Evolutionary conservation across 2,888 invertebrate species (phyloP), one percentile per base, ranked within the genome.

Genomic region (Caenorhabditis macrosperma): DNA sequence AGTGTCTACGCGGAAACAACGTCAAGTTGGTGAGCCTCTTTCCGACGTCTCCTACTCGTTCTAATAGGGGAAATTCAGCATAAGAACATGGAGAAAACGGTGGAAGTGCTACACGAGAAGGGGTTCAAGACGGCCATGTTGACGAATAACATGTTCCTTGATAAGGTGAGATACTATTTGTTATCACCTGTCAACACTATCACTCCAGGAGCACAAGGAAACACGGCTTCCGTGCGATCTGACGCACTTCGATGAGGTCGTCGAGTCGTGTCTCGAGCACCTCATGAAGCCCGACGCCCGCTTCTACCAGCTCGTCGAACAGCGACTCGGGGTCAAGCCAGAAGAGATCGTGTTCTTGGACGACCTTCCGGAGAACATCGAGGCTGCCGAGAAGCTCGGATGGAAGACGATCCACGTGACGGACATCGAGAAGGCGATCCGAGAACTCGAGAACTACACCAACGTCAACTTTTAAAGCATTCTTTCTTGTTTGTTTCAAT

Each of bases 141-240:
- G 35, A 87, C 87, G 9, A 87, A 87, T 60, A 87, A 85, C 63
- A 84, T 86, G 63, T 85, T 67, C 57, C 41, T 85, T n/a, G 82
- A 83, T 57, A 66, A 77, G 68, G 86, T 74, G 22, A 60, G 69
- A 10, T n/a, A 38, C 3, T 22, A 17, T 28, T 52, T 67, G 54
- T 44, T 46, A 55, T 67, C 46, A 6, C 20, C 26, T 50, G 24
- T 10, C 22, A 22, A 41, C n/a, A 20, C 30, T 22, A 15, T 61
- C 30, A 44, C 30, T 68, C 55, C 35, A 82, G 78, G 82, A 61
- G 26, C 71, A 77, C 64, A 71, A 76, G 33, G 75, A 79, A 38
- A 46, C 59, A 20, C 61, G 82, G 17, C 48, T 82, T 9, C 81
- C 82, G 10, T 75, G 81, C 33, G 84, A 83, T 57, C 66, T 79